Base-by-base conservation (phyloP, 2,888 invertebrate species). In the Chrysolina oricalcia region DNA sequence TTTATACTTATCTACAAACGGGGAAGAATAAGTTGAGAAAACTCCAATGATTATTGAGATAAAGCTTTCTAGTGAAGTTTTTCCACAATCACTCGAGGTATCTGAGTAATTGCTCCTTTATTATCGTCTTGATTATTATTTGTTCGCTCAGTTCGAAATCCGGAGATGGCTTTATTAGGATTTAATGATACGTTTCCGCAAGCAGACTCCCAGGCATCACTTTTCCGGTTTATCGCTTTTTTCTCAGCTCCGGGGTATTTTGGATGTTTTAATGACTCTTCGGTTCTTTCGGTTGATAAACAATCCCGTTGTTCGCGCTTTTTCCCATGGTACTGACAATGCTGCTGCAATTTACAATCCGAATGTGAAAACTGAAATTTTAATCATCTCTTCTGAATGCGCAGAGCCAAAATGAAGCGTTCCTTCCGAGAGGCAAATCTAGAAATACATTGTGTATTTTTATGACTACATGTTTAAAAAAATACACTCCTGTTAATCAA, bases 71-170 rank as follows among this genome's bases (percentile, higher is more conserved):
- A 56, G 15, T 64, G 59, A 70, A 72, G 76, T 67, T 74, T 74
- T 73, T 72, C 78, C 73, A 71, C 78, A 79, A 76, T 80, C 79
- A 75, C 79, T 75, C 74, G 72, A 80, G 81, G 79, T 76, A 76
- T 74, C 79, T 71, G 68, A 75, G 77, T 81, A 81, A 81, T 81
- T 80, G 78, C 79, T 75, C 76, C 77, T 81, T 81, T 81, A 81
- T 80, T 80, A 80, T 78, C 77, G 73, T 75, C 76, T 73, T 79
- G 78, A 81, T 81, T 81, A 81, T 80, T 79, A 80, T 81, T 81
- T 81, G 80, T 79, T 78, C 74, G 72, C 64, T 70, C 62, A 71
- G 65, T 76, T 78, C 70, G 74, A 53, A 78, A 69, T 74, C 70
- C 76, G 73, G 76, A 72, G 68, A 78, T 76, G 67, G 76, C 66